These are phyloP conservation scores for Fragum sueziense DNA, from an alignment of 2,888 invertebrate genomes.

Conservation along the genomic window DNA sequence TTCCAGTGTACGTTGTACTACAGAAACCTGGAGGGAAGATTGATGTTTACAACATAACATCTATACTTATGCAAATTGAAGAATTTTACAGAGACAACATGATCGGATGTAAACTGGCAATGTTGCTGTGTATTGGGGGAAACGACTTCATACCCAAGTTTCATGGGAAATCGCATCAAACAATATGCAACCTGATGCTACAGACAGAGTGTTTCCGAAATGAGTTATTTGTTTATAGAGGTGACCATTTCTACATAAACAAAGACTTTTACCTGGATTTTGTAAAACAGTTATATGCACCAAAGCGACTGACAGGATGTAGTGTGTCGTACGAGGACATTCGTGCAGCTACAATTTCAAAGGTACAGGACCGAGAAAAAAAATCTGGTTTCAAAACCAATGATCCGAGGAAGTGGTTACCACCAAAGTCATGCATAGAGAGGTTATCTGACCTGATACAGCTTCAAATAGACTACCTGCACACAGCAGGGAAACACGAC, in stretches of 20 bases:
- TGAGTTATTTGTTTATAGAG: background rate
- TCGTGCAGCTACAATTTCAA: background rate
- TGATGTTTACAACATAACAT: conserved; percentile 25
- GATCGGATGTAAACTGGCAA: conserved; percentile 11
- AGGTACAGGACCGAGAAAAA: background rate
- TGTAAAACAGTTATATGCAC: background rate
- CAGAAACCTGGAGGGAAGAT: conserved; percentile 7
- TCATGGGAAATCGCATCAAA: background rate
- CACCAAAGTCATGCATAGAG: no score
- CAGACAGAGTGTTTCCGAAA: background rate
- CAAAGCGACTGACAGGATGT: background rate
- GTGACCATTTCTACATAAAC: background rate
- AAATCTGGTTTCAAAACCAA: conserved; percentile 6
- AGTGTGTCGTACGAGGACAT: background rate
- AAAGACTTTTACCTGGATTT: background rate
- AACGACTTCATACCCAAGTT: conserved; percentile 27
- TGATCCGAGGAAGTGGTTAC: conserved; percentile 21
- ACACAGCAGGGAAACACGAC: no score
- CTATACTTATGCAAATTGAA: background rate
- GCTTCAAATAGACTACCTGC: no score
- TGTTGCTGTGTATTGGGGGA: conserved; percentile 15
- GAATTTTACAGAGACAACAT: background rate
- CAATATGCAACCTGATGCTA: background rate
- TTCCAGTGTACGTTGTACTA: conserved; percentile 12
- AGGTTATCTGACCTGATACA: no score